Evolutionary conservation across 2,797 vertebrate genomes (phyloP).

Genomic region (Avahi laniger): DNA sequence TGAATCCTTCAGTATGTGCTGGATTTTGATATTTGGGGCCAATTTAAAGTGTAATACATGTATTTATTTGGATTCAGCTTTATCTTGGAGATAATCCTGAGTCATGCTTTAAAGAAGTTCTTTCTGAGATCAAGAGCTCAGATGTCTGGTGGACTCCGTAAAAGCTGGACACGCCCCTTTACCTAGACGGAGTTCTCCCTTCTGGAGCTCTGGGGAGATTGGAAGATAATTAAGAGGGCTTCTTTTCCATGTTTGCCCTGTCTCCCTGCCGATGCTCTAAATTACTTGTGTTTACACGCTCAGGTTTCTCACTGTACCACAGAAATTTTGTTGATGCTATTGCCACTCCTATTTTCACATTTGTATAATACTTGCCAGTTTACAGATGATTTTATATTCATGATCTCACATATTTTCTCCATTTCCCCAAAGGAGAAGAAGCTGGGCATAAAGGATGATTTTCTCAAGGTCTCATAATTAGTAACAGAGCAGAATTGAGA

Average conservation of each 20-base stretch:
- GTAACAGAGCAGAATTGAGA: not conserved
- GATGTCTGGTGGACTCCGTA: not conserved
- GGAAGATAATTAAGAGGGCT: not conserved
- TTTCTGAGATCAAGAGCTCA: not conserved
- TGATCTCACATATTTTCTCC: not conserved
- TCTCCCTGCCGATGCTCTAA: not conserved
- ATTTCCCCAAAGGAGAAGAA: not conserved
- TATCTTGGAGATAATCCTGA: slow-evolving; percentile 59
- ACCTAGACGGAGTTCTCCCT: not conserved
- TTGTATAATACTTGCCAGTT: not conserved
- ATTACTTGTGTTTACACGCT: not conserved
- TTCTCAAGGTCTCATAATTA: not conserved
- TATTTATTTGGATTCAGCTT: not conserved
- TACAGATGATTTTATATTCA: not conserved
- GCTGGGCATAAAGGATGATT: not conserved
- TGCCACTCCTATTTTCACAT: not conserved
- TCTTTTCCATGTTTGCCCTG: not conserved
- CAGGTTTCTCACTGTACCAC: not conserved
- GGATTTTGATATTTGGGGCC: slow-evolving; percentile 19
- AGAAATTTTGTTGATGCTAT: not conserved
- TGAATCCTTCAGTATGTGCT: not conserved
- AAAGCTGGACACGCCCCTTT: not conserved
- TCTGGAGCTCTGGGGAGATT: not conserved
- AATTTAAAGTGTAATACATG: not conserved
- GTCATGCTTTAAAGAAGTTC: slow-evolving; percentile 65